Percentiles rank a stretch among this genome's conserved stretches.
Conservation (phyloP, 2,797 vertebrate species). For the Huso huso region DNA sequence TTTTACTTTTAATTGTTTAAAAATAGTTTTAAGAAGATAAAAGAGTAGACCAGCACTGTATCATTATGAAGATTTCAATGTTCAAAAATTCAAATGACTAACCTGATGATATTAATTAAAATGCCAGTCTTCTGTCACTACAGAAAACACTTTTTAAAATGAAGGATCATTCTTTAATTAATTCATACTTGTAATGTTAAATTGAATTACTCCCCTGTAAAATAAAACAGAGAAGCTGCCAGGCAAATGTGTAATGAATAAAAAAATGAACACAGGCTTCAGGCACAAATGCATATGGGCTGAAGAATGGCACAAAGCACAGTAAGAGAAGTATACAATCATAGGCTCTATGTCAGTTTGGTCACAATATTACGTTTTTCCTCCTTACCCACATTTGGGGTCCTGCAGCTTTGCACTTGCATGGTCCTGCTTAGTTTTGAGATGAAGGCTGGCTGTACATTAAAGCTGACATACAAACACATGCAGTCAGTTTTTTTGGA, state of each 20-base stretch:
- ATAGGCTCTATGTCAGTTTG: no score
- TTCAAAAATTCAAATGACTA: neutral
- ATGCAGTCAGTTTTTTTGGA: neutral
- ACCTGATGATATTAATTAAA: slow-evolving; percentile 16
- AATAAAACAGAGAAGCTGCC: slow-evolving; percentile 3
- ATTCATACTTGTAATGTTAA: slow-evolving; percentile 15
- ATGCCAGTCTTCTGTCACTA: slow-evolving; percentile 13
- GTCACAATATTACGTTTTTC: no score
- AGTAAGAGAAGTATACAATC: no score
- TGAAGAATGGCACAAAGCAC: neutral
- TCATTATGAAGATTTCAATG: no score
- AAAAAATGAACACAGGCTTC: slow-evolving; percentile 3
- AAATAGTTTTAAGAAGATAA: slow-evolving; percentile 44
- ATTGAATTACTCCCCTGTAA: slow-evolving; percentile 16
- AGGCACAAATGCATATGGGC: neutral
- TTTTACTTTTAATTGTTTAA: slow-evolving; percentile 42
- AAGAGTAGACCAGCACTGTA: neutral
- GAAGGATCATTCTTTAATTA: slow-evolving; percentile 20
- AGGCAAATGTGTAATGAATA: slow-evolving; percentile 7
- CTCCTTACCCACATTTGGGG: no score
- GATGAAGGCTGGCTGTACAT: no score
- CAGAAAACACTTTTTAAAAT: slow-evolving; percentile 9
- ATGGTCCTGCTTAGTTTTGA: no score
- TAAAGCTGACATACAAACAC: no score
- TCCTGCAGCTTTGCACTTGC: no score